Percentiles rank a stretch among this genome's conserved stretches.
phyloP scores from a whole-genome alignment of 1,140 invertebrate species.

The Diuraphis noxia region DNA sequence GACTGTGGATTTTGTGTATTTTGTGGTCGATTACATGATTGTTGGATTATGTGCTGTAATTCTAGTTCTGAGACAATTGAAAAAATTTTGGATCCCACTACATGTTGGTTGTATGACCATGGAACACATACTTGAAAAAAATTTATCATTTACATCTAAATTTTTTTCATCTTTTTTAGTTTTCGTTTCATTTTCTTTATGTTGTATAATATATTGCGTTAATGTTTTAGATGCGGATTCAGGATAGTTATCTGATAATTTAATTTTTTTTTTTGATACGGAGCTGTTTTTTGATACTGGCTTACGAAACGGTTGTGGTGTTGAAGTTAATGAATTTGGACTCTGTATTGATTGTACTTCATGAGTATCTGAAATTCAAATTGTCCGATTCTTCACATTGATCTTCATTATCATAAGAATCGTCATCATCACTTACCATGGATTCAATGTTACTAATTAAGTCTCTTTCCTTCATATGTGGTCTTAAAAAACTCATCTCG shows the following conservation, averaged over 20 bases:
- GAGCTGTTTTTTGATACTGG: not conserved
- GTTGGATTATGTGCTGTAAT: not conserved
- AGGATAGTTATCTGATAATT: not conserved
- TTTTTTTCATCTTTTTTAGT: not conserved
- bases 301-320: not conserved
- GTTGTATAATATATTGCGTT: not conserved
- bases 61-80: not conserved
- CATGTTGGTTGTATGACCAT: not conserved
- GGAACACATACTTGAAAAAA: slow-evolving; percentile 13
- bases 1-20: no score
- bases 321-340: not conserved
- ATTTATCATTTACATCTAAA: not conserved
- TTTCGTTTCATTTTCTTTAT: slow-evolving; percentile 11
- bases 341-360: not conserved
- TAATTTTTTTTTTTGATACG: not conserved
- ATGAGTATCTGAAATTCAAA: not conserved
- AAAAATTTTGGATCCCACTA: not conserved
- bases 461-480: not conserved
- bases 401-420: not conserved
- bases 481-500: not conserved
- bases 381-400: not conserved
- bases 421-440: not conserved
- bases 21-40: no score
- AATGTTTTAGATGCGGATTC: not conserved
- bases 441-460: not conserved